Evolutionary conservation across 2,113 vertebrate genomes (phyloP).

Genomic region (Gadus chalcogrammus): DNA sequence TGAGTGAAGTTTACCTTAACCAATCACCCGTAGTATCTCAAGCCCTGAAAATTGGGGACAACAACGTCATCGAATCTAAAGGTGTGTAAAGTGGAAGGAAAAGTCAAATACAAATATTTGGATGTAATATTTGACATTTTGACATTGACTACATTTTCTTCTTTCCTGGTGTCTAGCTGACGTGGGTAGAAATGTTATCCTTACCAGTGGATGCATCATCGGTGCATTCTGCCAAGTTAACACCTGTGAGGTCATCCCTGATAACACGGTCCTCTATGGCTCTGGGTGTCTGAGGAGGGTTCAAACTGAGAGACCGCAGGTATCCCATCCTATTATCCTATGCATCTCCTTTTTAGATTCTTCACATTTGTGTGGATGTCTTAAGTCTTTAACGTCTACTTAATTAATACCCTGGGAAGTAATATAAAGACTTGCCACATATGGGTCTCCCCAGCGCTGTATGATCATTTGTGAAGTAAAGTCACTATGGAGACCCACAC

Average conservation of each 20-base stretch:
- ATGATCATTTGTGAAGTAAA: no score
- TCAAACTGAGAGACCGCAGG: slow-evolving; percentile 94
- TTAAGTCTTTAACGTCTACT: no score
- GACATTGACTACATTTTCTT: background rate
- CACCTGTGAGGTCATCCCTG: slow-evolving; percentile 92
- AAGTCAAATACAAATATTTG: background rate
- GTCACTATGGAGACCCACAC: no score
- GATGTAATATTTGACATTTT: background rate
- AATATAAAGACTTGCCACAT: no score
- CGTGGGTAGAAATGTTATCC: slow-evolving; percentile 89
- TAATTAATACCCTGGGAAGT: no score
- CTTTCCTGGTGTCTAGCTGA: slow-evolving; percentile 70
- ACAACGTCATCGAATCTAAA: slow-evolving; percentile 99
- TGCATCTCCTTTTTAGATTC: background rate
- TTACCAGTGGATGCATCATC: slow-evolving; percentile 93
- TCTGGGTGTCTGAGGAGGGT: slow-evolving; percentile 89
- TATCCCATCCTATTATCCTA: slow-evolving; percentile 37
- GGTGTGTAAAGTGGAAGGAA: slow-evolving; percentile 63
- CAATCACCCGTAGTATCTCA: slow-evolving; percentile 78
- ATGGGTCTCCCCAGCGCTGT: no score
- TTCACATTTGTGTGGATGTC: background rate
- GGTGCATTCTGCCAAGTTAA: slow-evolving; percentile 92
- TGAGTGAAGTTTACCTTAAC: slow-evolving; percentile 25
- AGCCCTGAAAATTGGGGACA: slow-evolving; percentile 96
- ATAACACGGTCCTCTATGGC: slow-evolving; percentile 94